These are phyloP conservation scores for Rhea pennata DNA, from an alignment of 2,113 vertebrate genomes.

Conservation along the genomic window DNA sequence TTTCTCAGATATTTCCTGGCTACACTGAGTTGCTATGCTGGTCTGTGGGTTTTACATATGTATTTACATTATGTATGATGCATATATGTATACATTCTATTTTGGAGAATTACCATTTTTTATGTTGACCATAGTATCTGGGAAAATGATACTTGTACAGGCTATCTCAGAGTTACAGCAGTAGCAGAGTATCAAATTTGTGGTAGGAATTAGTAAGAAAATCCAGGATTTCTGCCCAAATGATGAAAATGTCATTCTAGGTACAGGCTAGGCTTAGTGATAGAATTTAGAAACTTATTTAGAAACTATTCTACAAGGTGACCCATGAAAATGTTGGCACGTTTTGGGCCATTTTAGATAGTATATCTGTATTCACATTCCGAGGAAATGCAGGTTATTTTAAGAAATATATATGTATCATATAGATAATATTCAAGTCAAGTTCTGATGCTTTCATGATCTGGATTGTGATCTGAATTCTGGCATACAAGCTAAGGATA, in stretches of 20 bases:
- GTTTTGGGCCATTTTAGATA: background rate
- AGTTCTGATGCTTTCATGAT: background rate
- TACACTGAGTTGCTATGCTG: background rate
- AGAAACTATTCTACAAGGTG: background rate
- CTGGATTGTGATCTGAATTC: background rate
- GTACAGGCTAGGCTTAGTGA: background rate
- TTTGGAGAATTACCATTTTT: background rate
- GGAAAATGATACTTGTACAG: background rate
- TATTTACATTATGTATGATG: too few relatives aligned
- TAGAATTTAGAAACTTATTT: background rate
- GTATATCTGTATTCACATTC: background rate
- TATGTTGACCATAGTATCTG: background rate
- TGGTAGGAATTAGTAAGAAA: background rate
- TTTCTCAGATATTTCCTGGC: background rate
- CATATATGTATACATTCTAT: background rate
- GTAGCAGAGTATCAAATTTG: background rate
- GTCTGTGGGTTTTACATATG: background rate
- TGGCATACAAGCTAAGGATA: background rate
- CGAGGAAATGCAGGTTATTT: background rate
- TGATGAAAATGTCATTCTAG: background rate
- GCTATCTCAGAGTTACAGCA: background rate
- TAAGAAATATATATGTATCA: background rate
- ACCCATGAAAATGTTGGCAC: background rate
- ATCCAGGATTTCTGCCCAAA: background rate
- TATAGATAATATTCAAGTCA: background rate